These are phyloP conservation scores for Urophycis tenuis DNA, from an alignment of 2,797 vertebrate genomes.

Conservation along the genomic window DNA sequence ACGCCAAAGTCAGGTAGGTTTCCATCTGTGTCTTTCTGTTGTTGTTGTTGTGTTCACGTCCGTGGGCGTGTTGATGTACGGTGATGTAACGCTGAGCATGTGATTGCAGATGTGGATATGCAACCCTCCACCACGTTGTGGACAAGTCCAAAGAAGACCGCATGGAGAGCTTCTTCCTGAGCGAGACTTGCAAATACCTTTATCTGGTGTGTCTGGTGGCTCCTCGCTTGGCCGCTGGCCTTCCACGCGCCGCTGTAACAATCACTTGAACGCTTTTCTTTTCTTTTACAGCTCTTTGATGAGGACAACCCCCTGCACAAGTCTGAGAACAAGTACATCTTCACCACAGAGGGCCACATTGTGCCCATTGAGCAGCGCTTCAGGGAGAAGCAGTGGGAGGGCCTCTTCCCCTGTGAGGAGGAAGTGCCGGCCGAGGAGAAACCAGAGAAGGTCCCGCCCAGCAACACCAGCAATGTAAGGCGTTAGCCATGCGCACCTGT, in stretches of 20 bases:
- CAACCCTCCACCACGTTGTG: conserved; percentile 93
- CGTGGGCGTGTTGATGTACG: neutral
- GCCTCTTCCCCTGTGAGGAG: conserved; percentile 70
- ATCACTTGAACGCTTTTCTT: neutral
- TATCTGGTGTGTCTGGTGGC: conserved; percentile 88
- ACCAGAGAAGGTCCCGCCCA: conserved; percentile 40
- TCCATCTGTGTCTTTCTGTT: neutral
- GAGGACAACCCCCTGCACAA: conserved; percentile 95
- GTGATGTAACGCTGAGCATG: neutral
- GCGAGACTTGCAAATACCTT: conserved; percentile 97
- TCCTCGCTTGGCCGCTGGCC: neutral
- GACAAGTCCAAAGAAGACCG: conserved; percentile 98
- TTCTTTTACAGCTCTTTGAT: conserved; percentile 81
- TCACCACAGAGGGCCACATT: conserved; percentile 95
- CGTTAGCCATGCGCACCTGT: neutral
- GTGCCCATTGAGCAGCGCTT: conserved; percentile 87
- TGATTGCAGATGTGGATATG: conserved; percentile 86
- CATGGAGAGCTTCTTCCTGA: conserved; percentile 99
- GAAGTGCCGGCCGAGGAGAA: conserved; percentile 41
- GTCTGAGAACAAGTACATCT: conserved; percentile 90
- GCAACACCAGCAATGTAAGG: conserved; percentile 79
- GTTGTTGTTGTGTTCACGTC: neutral
- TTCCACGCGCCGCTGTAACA: neutral
- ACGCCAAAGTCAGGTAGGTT: conserved; percentile 91
- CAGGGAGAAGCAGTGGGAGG: conserved; percentile 81